Conservation (phyloP, 2,113 vertebrate species). For the Parotia lawesii region DNA sequence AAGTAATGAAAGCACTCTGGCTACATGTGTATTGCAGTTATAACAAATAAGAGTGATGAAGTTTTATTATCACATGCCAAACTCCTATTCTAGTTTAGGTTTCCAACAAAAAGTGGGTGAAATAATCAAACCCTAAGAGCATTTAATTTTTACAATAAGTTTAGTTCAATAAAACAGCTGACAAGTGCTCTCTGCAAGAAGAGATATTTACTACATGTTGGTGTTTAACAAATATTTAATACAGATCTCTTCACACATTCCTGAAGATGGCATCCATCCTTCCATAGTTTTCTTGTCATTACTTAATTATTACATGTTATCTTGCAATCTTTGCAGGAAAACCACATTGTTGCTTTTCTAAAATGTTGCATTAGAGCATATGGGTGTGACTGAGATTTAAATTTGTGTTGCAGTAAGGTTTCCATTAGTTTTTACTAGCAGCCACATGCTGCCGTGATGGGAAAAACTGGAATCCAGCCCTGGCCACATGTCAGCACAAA, state of each 20-base stretch:
- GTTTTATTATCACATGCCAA: background rate
- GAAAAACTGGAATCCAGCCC: background rate
- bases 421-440: background rate
- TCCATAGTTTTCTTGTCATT: background rate
- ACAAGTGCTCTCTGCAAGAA: background rate
- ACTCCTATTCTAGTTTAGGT: background rate
- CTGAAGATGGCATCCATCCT: background rate
- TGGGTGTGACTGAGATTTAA: background rate
- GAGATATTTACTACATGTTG: background rate
- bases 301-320: background rate
- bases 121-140: background rate
- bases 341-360: background rate
- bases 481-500: background rate
- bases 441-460: background rate
- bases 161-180: background rate
- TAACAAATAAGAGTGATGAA: background rate
- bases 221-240: background rate
- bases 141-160: constrained; percentile 1
- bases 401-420: background rate
- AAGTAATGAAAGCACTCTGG: constrained; percentile 25
- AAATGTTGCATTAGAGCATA: background rate
- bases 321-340: background rate
- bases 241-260: background rate
- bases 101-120: constrained; percentile 20
- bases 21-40: background rate